Conservation (phyloP, 2,888 invertebrate species). For the Gastracanthus pulcherrimus region DNA sequence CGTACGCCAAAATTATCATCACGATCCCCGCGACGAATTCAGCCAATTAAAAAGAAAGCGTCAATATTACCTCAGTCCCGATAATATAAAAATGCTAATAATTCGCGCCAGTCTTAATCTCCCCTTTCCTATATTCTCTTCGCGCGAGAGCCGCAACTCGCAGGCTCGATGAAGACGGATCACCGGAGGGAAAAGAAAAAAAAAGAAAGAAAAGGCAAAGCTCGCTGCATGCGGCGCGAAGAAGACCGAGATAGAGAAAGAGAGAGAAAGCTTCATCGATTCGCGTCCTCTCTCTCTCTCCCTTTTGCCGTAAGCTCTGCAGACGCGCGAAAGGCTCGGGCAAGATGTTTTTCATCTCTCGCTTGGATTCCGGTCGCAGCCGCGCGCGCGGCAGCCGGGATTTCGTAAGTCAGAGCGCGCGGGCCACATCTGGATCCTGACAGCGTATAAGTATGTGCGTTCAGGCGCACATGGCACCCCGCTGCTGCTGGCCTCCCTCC, state of each 20-base stretch:
- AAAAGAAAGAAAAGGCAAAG: background rate
- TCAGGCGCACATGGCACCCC: slow-evolving; percentile 61
- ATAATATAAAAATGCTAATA: slow-evolving; percentile 45
- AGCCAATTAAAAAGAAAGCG: slow-evolving; percentile 3
- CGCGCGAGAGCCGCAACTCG: too few relatives aligned
- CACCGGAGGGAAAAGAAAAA: background rate
- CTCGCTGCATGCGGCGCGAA: background rate
- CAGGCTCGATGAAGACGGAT: slow-evolving; percentile 53
- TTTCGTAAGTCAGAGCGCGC: slow-evolving; percentile 58
- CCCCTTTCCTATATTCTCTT: too few relatives aligned
- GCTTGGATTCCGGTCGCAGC: slow-evolving; percentile 30
- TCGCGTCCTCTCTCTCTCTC: slow-evolving; percentile 8
- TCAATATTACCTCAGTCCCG: background rate
- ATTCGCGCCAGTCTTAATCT: too few relatives aligned
- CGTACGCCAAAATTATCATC: too few relatives aligned
- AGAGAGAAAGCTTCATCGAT: slow-evolving; percentile 41
- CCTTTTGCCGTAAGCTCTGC: too few relatives aligned
- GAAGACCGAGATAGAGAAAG: too few relatives aligned
- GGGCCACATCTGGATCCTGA: slow-evolving; percentile 62
- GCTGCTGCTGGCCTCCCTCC: background rate
- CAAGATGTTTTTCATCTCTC: slow-evolving; percentile 49
- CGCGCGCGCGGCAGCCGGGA: slow-evolving; percentile 48
- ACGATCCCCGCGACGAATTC: background rate
- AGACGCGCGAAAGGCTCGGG: too few relatives aligned
- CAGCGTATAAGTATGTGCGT: slow-evolving; percentile 56